phyloP scores from a whole-genome alignment of 2,113 vertebrate genomes.

The Marcusenius ussheri region DNA sequence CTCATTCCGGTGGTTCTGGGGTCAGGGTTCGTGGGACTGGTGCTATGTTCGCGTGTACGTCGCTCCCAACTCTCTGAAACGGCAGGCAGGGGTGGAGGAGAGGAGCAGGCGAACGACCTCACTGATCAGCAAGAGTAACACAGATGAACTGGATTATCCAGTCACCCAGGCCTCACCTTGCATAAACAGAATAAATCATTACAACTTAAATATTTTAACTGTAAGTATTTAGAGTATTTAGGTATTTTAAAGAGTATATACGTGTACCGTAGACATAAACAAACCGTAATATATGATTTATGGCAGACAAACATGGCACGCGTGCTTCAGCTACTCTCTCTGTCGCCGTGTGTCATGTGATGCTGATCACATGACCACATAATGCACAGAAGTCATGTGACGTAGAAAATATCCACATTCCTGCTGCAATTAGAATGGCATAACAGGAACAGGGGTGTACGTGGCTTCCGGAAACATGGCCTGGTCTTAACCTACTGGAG shows the following conservation, averaged over 20 bases:
- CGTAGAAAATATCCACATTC: neutral
- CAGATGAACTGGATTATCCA: neutral
- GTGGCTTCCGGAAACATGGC: neutral
- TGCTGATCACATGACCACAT: neutral
- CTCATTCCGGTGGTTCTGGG: conserved; percentile 45
- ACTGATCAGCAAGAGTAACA: neutral
- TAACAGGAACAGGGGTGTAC: conserved; percentile 46
- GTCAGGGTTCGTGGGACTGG: conserved; percentile 18
- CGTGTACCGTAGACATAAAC: neutral
- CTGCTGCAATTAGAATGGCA: neutral
- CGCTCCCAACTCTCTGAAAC: neutral
- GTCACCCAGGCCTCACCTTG: neutral
- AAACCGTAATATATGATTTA: neutral
- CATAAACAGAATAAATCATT: conserved; percentile 3
- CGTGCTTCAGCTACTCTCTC: neutral
- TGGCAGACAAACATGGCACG: neutral
- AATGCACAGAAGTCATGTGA: neutral
- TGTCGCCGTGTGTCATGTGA: neutral
- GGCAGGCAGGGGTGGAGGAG: neutral
- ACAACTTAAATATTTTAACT: conserved; percentile 1
- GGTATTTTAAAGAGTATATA: neutral
- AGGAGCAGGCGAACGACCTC: neutral
- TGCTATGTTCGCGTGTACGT: conserved; percentile 2
- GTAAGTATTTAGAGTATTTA: neutral
- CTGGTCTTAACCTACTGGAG: conserved; percentile 36